Percentiles rank a stretch among this genome's conserved stretches.
These are phyloP conservation scores for Notodonta dromedarius DNA, from an alignment of 2,888 invertebrate genomes.

Conservation along the genomic window DNA sequence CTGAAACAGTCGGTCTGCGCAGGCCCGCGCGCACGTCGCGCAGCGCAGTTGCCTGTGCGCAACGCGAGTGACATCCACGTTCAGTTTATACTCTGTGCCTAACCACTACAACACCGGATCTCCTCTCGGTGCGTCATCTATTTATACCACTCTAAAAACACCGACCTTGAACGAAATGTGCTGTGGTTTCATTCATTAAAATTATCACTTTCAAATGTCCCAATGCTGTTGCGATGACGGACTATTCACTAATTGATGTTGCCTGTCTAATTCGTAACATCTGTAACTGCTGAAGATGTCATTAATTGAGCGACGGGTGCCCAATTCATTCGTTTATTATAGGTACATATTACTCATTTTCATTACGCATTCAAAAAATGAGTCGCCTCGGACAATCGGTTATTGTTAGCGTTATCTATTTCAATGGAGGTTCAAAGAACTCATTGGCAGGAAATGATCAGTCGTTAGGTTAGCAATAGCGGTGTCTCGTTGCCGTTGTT, in stretches of 20 bases:
- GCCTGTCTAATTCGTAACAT: constrained; percentile 57
- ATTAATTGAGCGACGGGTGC: constrained; percentile 59
- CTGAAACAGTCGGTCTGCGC: constrained; percentile 72
- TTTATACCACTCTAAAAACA: constrained; percentile 56
- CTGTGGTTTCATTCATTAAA: constrained; percentile 62
- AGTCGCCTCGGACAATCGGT: constrained; percentile 8
- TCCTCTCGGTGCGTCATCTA: constrained; percentile 69
- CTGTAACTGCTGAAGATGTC: constrained; percentile 44
- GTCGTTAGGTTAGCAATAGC: constrained; percentile 50
- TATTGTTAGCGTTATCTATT: constrained; percentile 19
- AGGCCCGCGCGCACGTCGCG: constrained; percentile 67
- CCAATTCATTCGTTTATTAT: constrained; percentile 43
- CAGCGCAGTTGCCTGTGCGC: constrained; percentile 62
- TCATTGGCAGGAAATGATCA: constrained; percentile 60
- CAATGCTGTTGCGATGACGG: constrained; percentile 46
- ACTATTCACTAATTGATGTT: constrained; percentile 58
- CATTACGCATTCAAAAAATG: constrained; percentile 12
- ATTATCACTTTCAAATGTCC: constrained; percentile 49
- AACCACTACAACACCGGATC: constrained; percentile 51
- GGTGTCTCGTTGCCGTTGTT: constrained; percentile 58
- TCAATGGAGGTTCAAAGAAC: constrained; percentile 31
- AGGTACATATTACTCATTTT: constrained; percentile 28
- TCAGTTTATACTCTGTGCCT: constrained; percentile 44
- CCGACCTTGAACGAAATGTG: constrained; percentile 63
- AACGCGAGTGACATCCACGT: constrained; percentile 41